phyloP scores from a whole-genome alignment of 2,888 invertebrate species.

The Erebia epiphron region DNA sequence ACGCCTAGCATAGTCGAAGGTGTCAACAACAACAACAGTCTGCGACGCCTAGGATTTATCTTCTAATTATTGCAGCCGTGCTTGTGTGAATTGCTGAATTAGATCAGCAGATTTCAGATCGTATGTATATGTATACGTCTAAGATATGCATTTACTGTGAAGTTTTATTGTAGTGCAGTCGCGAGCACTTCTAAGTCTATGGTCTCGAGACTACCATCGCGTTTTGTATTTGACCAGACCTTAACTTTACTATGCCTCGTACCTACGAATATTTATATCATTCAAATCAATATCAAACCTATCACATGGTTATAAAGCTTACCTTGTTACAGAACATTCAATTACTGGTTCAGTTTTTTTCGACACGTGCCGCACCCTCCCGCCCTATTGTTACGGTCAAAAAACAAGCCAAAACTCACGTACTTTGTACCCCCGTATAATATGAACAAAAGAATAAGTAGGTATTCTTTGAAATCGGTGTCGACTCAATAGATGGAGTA shows the following conservation, averaged over 20 bases:
- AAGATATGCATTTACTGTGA: too few species aligned
- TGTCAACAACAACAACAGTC: too few species aligned
- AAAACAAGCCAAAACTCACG: conserved; percentile 73
- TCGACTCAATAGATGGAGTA: conserved; percentile 46
- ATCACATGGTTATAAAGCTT: conserved; percentile 14
- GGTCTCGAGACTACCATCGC: too few species aligned
- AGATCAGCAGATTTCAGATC: too few species aligned
- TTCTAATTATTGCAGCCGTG: too few species aligned
- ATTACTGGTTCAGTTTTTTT: conserved; percentile 41
- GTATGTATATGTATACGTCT: too few species aligned
- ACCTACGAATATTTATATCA: neutral
- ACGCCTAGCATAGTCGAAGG: too few species aligned
- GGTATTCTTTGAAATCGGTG: conserved; percentile 58
- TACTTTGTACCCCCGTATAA: conserved; percentile 57
- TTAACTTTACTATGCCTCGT: neutral
- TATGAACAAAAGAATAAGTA: conserved; percentile 56
- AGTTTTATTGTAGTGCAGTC: too few species aligned
- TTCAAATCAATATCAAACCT: conserved; percentile 25
- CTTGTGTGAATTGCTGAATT: too few species aligned
- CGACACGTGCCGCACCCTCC: conserved; percentile 67
- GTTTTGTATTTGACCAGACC: too few species aligned
- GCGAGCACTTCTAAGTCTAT: too few species aligned
- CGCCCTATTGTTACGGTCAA: conserved; percentile 68
- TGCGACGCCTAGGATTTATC: too few species aligned
- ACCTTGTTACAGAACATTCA: conserved; percentile 29